phyloP scores from a whole-genome alignment of 2,888 invertebrate genomes.

The Frankliniella fusca region DNA sequence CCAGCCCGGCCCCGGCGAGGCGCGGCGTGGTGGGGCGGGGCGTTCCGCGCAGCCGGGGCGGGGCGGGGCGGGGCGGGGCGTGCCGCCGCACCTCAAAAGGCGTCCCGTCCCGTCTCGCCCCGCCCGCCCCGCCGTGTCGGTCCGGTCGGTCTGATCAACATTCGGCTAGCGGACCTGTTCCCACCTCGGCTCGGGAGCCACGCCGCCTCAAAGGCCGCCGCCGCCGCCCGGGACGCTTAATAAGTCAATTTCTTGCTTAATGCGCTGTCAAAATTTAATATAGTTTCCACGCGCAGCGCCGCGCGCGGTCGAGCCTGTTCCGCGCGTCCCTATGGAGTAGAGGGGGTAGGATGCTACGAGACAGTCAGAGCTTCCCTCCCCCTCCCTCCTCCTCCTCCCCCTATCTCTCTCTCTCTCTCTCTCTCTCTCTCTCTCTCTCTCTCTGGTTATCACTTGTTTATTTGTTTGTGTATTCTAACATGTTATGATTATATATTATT shows the following conservation, averaged over 20 bases:
- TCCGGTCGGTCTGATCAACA: neutral
- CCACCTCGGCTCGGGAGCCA: neutral
- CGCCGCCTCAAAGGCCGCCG: constrained; percentile 21
- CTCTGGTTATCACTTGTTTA: too few relatives aligned
- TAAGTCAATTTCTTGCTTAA: constrained; percentile 23
- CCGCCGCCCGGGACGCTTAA: constrained; percentile 6
- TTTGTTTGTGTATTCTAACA: too few relatives aligned
- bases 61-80: neutral
- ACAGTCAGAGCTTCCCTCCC: too few relatives aligned
- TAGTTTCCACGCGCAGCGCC: constrained; percentile 4
- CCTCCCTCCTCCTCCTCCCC: too few relatives aligned
- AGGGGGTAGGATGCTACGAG: too few relatives aligned
- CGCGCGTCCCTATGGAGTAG: neutral
- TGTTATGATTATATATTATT: too few relatives aligned
- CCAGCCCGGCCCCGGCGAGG: neutral
- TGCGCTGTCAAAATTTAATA: constrained; percentile 26
- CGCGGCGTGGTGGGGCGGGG: neutral
- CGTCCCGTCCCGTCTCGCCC: neutral
- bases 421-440: too few relatives aligned
- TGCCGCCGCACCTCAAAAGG: neutral
- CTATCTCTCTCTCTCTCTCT: too few relatives aligned
- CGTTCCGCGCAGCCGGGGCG: neutral
- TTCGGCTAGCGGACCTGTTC: constrained; percentile 23
- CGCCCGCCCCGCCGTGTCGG: too few relatives aligned
- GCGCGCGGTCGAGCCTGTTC: neutral